Conservation (phyloP, 2,888 invertebrate species). For the Tenthredo mesomela region DNA sequence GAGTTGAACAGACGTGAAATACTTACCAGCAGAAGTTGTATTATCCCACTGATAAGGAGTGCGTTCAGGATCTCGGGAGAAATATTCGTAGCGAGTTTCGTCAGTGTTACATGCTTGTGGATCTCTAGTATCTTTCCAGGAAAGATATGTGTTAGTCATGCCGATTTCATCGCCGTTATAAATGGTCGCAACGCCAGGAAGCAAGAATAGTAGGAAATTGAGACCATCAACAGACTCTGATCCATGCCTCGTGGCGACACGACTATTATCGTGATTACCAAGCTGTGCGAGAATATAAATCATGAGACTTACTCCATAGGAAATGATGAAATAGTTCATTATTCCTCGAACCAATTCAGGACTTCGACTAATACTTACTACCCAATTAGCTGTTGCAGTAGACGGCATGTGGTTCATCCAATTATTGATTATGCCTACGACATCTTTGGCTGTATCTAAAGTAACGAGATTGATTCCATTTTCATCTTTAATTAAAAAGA, state of each 20-base stretch:
- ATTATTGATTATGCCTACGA: not conserved
- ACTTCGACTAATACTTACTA: slow-evolving; percentile 12
- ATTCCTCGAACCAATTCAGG: not conserved
- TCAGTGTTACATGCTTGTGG: slow-evolving; percentile 82
- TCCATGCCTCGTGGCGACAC: slow-evolving; percentile 61
- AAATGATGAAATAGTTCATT: not conserved
- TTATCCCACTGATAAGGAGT: slow-evolving; percentile 91
- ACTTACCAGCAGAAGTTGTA: slow-evolving; percentile 81
- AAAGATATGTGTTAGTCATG: slow-evolving; percentile 70
- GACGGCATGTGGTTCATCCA: slow-evolving; percentile 39
- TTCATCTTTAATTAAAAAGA: slow-evolving; percentile 28
- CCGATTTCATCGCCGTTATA: slow-evolving; percentile 45
- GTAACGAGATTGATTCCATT: not conserved
- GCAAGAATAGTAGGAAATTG: not conserved
- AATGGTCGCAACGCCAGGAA: slow-evolving; percentile 27
- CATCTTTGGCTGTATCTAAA: slow-evolving; percentile 27
- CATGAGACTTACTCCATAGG: not conserved
- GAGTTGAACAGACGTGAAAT: not conserved
- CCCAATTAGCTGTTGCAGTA: slow-evolving; percentile 44
- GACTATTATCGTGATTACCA: slow-evolving; percentile 73
- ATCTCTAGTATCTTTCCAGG: slow-evolving; percentile 83
- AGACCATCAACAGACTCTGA: not conserved
- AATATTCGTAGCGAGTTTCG: slow-evolving; percentile 80
- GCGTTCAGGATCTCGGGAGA: slow-evolving; percentile 86
- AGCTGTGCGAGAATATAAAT: slow-evolving; percentile 58